Percentiles rank a stretch among this genome's conserved stretches.
phyloP scores from a whole-genome alignment of 2,113 vertebrate genomes.

The Corvus cornix region DNA sequence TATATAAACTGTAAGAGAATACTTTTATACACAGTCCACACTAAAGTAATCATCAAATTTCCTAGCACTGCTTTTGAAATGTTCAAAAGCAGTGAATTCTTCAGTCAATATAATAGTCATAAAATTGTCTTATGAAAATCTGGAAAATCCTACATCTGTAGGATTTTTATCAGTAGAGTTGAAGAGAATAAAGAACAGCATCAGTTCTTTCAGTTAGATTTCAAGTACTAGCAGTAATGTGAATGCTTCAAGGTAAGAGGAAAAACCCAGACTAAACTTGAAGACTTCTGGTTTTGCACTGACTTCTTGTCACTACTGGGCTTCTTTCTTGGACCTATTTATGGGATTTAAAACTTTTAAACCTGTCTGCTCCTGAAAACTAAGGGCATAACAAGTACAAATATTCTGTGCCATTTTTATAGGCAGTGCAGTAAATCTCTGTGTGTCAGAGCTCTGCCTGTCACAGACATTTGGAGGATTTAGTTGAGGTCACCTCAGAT shows the following conservation, averaged over 20 bases:
- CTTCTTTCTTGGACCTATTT: background rate
- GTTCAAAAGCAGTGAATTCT: background rate
- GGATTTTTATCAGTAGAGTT: background rate
- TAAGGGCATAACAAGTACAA: background rate
- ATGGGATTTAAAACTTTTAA: background rate
- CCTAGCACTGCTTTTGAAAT: background rate
- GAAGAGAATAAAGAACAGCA: background rate
- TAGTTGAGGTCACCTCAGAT: background rate
- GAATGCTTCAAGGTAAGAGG: background rate
- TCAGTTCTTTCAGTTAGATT: background rate
- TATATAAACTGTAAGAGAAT: background rate
- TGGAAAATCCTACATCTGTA: background rate
- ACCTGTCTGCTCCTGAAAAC: background rate
- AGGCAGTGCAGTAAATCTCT: background rate
- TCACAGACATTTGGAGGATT: background rate
- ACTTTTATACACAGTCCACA: background rate
- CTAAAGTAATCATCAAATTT: background rate
- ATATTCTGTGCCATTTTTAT: background rate
- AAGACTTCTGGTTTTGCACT: rapidly evolving
- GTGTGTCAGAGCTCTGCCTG: background rate
- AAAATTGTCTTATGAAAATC: background rate
- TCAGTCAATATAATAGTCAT: background rate
- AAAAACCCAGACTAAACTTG: background rate
- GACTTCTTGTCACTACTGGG: background rate
- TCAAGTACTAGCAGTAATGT: background rate